Percentiles rank a stretch among this genome's conserved stretches.
Conservation (phyloP, 2,113 vertebrate genomes). For the Syrrhaptes paradoxus region DNA sequence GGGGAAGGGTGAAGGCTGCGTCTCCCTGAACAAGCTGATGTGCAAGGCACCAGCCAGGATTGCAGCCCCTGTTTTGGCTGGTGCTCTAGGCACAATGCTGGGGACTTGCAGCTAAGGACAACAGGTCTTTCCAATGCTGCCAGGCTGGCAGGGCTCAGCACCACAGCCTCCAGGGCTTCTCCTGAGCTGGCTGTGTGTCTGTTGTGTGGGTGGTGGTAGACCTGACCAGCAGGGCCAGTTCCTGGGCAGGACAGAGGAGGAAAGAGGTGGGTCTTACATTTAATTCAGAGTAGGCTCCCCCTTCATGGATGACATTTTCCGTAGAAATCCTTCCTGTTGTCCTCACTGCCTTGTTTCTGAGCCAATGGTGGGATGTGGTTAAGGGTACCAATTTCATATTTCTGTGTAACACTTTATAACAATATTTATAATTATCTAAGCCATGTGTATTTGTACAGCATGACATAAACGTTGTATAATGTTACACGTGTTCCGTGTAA, state of each 20-base stretch:
- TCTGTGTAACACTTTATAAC: neutral
- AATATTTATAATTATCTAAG: neutral
- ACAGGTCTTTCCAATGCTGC: neutral
- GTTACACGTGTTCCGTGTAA: neutral
- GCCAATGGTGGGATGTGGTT: neutral
- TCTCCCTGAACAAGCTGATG: neutral
- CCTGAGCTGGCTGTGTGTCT: neutral
- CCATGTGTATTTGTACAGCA: neutral
- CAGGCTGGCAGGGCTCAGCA: neutral
- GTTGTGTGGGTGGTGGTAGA: neutral
- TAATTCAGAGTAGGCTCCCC: neutral
- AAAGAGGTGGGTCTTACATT: neutral
- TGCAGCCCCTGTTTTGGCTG: neutral
- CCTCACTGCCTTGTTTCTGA: neutral
- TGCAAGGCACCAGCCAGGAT: neutral
- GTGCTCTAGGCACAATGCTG: neutral
- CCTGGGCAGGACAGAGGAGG: neutral
- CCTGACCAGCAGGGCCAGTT: neutral
- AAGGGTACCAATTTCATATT: neutral
- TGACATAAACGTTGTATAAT: neutral
- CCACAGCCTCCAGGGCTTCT: neutral
- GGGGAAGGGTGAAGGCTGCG: neutral
- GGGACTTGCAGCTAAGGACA: fast-evolving
- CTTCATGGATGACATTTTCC: neutral
- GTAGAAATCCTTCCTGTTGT: neutral